A percentile compares a stretch with the other conserved stretches of the same genome.
Conservation (phyloP, 64 coral and sea anemone genomes). For the Stichodactyla helianthus region DNA sequence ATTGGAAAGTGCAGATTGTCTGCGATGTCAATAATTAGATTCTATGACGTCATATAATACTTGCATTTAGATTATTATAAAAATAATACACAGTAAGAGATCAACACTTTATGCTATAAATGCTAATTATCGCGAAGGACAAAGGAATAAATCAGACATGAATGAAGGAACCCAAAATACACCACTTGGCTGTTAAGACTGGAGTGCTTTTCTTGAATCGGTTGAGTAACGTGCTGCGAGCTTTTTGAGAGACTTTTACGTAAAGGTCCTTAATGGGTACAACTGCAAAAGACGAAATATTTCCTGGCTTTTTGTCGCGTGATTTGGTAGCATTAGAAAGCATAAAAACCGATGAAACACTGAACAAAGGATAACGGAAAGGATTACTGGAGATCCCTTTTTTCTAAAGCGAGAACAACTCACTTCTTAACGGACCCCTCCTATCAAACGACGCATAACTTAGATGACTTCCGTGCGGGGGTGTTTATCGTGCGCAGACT, state of each 20-base stretch:
- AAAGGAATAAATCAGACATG: background rate
- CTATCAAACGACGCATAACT: background rate
- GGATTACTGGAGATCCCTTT: background rate
- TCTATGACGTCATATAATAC: no score
- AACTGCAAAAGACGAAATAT: background rate
- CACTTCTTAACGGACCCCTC: background rate
- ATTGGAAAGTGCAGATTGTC: no score
- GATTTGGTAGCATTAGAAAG: background rate
- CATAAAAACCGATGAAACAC: background rate
- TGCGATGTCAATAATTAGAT: no score
- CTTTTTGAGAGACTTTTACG: background rate
- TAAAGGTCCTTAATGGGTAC: background rate
- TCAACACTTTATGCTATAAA: background rate
- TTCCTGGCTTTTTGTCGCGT: background rate
- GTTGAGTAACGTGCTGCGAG: background rate
- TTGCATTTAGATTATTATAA: no score
- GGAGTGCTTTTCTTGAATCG: background rate
- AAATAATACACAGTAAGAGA: no score
- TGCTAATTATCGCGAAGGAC: background rate
- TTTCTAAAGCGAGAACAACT: background rate
- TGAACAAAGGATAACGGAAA: conserved; percentile 2
- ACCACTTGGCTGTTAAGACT: background rate
- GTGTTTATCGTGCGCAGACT: background rate
- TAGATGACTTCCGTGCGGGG: background rate
- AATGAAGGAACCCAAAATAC: background rate